Evolutionary conservation across 2,888 invertebrate species (phyloP), one percentile per base, ranked within the genome.

Genomic region (Tipula confusa): DNA sequence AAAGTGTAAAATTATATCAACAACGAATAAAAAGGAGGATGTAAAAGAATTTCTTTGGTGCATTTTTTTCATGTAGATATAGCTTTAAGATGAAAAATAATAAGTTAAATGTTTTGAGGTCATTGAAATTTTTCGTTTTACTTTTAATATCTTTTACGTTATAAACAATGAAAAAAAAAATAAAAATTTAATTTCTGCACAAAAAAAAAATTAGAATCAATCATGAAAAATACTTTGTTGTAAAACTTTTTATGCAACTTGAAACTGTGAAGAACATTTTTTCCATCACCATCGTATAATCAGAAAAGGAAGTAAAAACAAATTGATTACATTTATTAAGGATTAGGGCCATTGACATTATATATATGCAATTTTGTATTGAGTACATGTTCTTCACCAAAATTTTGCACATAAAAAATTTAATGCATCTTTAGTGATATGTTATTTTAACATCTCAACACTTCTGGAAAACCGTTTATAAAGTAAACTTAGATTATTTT

Each of bases 61-160:
- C 9, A 24, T 64, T 64, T 64, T 64, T 18, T 64, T 64, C 24
- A 24, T 9, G 24, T 64, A 64, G 6, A 4, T 24, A 64, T 24
- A 5, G 24, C 64, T 64, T 24, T 64, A 64, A 64, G 64, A 64
- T 64, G 64, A 64, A 64, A 43, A 64, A 24, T 24, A 64, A 64
- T 64, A 64, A 64, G 64, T 64, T 64, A 64, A 64, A 64, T 64
- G 64, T 64, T 64, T 64, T 64, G 64, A 64, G 64, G 64, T 64
- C 64, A 64, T 64, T 64, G 64, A 64, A 64, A 64, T 64, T 18
- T 7, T 64, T 64, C 7, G 13, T n/a, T 43, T n/a, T 43, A 43
- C 43, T 43, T 64, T 64, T 24, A 64, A 7, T 24, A 64, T 64
- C 24, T 64, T 64, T 64, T 64, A 64, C 64, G 64, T 64, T 64